Evolutionary conservation across 2,888 invertebrate species (phyloP).

Genomic region (Liopterus haemorrhoidalis): DNA sequence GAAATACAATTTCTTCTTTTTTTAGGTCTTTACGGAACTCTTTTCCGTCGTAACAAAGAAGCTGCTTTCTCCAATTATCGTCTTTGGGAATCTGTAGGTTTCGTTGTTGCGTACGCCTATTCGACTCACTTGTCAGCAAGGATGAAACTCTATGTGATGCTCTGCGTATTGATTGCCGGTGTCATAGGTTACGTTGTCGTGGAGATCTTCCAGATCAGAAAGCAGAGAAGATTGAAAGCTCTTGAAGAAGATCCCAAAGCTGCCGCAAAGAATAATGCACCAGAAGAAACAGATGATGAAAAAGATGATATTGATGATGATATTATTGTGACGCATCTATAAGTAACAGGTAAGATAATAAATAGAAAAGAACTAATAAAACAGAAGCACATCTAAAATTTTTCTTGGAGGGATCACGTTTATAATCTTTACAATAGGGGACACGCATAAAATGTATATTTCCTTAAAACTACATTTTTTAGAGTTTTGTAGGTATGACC

Average conservation of each 20-base stretch:
- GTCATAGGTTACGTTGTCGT: slow-evolving; percentile 73
- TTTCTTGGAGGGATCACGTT: too few species aligned
- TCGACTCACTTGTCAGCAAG: slow-evolving; percentile 79
- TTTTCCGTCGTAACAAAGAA: slow-evolving; percentile 83
- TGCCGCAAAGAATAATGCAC: slow-evolving; percentile 52
- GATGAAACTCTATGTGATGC: slow-evolving; percentile 80
- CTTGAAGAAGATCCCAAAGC: slow-evolving; percentile 63
- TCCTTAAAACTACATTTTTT: too few species aligned
- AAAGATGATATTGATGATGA: slow-evolving; percentile 85
- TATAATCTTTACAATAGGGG: too few species aligned
- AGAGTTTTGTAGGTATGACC: too few species aligned
- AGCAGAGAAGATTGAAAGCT: slow-evolving; percentile 69
- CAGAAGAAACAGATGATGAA: slow-evolving; percentile 77
- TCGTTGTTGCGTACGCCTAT: slow-evolving; percentile 84
- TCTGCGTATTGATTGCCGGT: slow-evolving; percentile 69
- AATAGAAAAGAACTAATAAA: background rate
- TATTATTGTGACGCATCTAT: slow-evolving; percentile 79
- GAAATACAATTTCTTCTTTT: background rate
- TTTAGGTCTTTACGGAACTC: slow-evolving; percentile 75
- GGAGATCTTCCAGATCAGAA: slow-evolving; percentile 75
- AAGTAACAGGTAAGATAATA: slow-evolving; percentile 36
- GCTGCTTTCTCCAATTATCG: slow-evolving; percentile 89
- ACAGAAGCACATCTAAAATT: too few species aligned
- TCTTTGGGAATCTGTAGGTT: slow-evolving; percentile 85
- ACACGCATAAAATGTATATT: too few species aligned